These are phyloP conservation scores for Andrena hattorfiana DNA, from an alignment of 2,888 invertebrate species.

Conservation along the genomic window DNA sequence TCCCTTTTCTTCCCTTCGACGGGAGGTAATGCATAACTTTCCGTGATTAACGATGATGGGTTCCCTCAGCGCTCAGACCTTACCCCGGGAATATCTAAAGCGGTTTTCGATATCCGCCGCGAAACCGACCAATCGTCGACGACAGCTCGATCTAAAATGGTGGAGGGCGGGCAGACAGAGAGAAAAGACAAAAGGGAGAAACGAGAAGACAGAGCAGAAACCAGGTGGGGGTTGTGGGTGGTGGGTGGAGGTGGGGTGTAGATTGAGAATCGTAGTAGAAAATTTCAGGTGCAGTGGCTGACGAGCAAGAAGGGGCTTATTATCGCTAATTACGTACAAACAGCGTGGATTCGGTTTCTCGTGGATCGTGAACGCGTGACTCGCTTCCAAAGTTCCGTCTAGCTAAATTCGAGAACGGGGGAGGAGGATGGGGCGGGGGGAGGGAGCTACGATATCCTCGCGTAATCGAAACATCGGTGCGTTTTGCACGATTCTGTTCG, in stretches of 20 bases:
- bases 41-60: constrained; percentile 51
- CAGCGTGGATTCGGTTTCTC: constrained; percentile 74
- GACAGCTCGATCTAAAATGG: constrained; percentile 18
- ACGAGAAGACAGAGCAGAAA: constrained; percentile 33
- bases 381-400: constrained; percentile 28
- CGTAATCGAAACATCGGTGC: constrained; percentile 4
- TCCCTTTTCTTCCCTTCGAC: not conserved
- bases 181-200: constrained; percentile 18
- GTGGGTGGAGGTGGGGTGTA: constrained; percentile 17
- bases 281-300: constrained; percentile 81
- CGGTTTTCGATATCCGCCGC: constrained; percentile 56
- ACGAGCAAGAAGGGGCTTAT: constrained; percentile 81
- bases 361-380: constrained; percentile 72
- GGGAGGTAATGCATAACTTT: constrained; percentile 25
- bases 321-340: constrained; percentile 80
- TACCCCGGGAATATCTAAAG: constrained; percentile 43
- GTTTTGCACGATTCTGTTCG: no score
- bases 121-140: constrained; percentile 55
- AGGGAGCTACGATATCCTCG: constrained; percentile 4
- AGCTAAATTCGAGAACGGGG: not conserved
- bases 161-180: not conserved
- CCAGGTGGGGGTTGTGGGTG: constrained; percentile 29
- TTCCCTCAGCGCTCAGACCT: constrained; percentile 12
- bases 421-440: not conserved
- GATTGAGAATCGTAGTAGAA: constrained; percentile 49